Evolutionary conservation across 2,113 vertebrate genomes (phyloP), one percentile per base, ranked within the genome.

Genomic region (Phyllopteryx taeniolatus): DNA sequence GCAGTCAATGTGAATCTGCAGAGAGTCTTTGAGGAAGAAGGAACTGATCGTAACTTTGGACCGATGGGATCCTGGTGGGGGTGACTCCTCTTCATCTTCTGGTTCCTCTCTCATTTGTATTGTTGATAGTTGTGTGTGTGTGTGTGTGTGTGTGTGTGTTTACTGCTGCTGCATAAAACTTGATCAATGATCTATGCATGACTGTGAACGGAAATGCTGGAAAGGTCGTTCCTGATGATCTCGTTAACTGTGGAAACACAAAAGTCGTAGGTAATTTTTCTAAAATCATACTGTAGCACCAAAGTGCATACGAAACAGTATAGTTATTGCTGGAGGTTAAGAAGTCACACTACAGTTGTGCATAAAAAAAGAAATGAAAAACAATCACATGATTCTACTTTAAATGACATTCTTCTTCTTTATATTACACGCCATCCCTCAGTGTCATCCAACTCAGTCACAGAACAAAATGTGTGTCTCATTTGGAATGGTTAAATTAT

Each of bases 201-300:
- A 74, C 87, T 85, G 79, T 95, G 94, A 83, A 93, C 89, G 51
- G 85, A 95, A 83, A 94, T 94, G 91, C 94, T 92, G 91, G 96
- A 98, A 77, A 99, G 95, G 91, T 99, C 97, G 14, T 99, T 99
- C 75, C 95, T 92, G 90, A 99, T 99, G 72, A 99, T 95, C 89
- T 99, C 97, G 75, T 99, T 98, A 91, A 99, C 97, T 99, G 95
- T 59, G 88, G 90, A 93, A 86, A 93, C 83, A 91, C 90, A 71
- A 71, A 76, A 42, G 33, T 8, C 65, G 64, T 4, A 8, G 27
- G 35, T 79, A 14, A 54, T 87, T 76, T 81, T 68, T 49, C 81
- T 67, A 31, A 20, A 15, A 27, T 73, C 22, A 51, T 65, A 39
- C 0, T 12, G 9, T 22, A 43, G 14, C 39, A n/a, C 61, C 5